A percentile compares a stretch with the other conserved stretches of the same genome.
Conservation (phyloP, 2,888 invertebrate genomes). For the Agrochola macilenta region DNA sequence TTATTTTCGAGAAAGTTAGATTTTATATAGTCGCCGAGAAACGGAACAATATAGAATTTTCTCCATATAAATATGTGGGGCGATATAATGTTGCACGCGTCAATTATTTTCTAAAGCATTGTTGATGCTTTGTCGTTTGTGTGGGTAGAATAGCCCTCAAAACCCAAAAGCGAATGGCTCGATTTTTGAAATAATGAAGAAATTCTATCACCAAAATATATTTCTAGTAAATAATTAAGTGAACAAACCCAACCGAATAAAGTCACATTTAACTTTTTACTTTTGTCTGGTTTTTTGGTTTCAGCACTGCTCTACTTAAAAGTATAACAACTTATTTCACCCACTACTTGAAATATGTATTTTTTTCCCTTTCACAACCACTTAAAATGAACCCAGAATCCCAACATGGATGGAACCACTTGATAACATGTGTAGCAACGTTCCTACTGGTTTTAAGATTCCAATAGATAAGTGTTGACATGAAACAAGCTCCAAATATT, state of each 20-base stretch:
- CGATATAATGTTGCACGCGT: conserved; percentile 2
- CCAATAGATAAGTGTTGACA: conserved; percentile 56
- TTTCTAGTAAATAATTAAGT: background rate
- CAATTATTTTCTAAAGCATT: conserved; percentile 25
- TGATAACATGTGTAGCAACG: conserved; percentile 49
- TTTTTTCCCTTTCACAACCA: conserved; percentile 25
- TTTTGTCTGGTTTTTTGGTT: background rate
- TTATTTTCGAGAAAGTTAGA: conserved; percentile 51
- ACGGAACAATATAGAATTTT: conserved; percentile 53
- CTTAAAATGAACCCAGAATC: conserved; percentile 22
- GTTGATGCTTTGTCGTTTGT: background rate
- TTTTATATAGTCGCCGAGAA: conserved; percentile 41
- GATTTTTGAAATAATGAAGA: background rate
- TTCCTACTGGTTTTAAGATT: conserved; percentile 53
- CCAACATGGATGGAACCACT: conserved; percentile 48
- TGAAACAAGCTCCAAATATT: conserved; percentile 24
- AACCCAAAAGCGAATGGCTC: background rate
- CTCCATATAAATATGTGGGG: conserved; percentile 45
- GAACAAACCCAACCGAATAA: background rate
- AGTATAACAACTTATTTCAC: conserved; percentile 9
- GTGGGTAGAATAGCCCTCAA: background rate
- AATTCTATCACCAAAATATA: background rate
- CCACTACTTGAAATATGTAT: background rate
- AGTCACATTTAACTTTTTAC: background rate
- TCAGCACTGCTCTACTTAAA: background rate